phyloP scores from a whole-genome alignment of 2,797 vertebrate genomes.

The Stomatorhinus walkeri region DNA sequence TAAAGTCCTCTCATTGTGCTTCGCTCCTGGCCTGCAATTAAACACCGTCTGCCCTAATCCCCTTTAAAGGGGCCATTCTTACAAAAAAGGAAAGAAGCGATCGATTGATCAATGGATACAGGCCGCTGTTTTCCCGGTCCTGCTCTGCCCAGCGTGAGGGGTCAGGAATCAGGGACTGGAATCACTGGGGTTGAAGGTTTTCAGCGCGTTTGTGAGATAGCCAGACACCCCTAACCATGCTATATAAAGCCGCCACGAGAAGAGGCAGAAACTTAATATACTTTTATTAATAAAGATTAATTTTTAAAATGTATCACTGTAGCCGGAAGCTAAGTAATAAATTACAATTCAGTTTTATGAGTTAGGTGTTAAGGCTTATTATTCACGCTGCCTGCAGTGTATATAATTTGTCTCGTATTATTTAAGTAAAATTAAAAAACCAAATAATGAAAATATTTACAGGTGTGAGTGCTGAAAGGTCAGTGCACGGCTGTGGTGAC shows the following conservation, averaged over 20 bases:
- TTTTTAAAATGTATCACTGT: constrained; percentile 4
- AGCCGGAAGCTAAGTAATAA: constrained; percentile 1
- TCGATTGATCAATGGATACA: not conserved
- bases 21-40: not conserved
- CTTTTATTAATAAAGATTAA: constrained; percentile 13
- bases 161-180: not conserved
- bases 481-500: not conserved
- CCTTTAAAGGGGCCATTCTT: not conserved
- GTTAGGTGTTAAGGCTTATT: not conserved
- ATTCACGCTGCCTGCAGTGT: constrained; percentile 1
- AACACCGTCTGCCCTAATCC: not conserved
- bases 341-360: constrained; percentile 9
- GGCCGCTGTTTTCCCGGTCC: not conserved
- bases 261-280: constrained; percentile 5
- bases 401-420: constrained; percentile 3
- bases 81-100: not conserved
- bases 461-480: not conserved
- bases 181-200: not conserved
- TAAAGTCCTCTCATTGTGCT: not conserved
- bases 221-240: not conserved
- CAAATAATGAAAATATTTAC: constrained; percentile 12
- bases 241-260: not conserved
- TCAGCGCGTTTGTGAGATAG: not conserved
- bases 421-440: constrained; percentile 13
- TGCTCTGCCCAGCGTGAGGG: not conserved